Base-by-base conservation (phyloP, 2,888 invertebrate genomes). In the Agonopterix arenella region DNA sequence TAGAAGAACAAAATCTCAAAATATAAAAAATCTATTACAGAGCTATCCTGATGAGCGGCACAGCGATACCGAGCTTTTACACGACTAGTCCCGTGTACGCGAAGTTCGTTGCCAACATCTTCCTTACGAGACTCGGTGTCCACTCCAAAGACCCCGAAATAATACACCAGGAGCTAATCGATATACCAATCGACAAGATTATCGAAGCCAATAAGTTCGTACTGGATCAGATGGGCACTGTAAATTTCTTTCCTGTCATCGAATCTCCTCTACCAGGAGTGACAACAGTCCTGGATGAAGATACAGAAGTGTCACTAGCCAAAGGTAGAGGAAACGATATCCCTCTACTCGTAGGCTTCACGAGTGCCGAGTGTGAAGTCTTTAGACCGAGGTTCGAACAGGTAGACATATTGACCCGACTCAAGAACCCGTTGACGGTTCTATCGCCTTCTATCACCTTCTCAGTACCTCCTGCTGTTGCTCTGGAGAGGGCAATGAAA, bases 61-160 rank as follows among this genome's bases (percentile, higher is more conserved):
- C 71, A 4, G 79, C 70, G 0, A 64, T 66, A 11, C 67, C 73
- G 1, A 61, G 68, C 8, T 81, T 80, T 58, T 77, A 62, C 57
- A 80, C 76, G 41, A 49, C 73, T 0, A 78, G 80, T 1, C 82
- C 84, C 2, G 41, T 47, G 1, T 80, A 64, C 54, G 77, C 83
- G 1, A 61, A 78, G 52, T 57, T 58, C 5, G 54, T 73, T 2
- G 64, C 73, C 8, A 62, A 61, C 8, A 43, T 65, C 13, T 69
- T 84, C 52, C 57, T 90, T 64, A 56, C 65, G 51, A 50, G 84
- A 69, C 64, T 93, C 80, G 91, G 71, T 49, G 73, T 85, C 48
- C 78, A 73, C 49, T 56, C 73, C 4, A 73, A 75, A 0, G 73
- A 80, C 44, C 60, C 79, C 1, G 74, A 76, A 1, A 68, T 68